Conservation (phyloP, 2,888 invertebrate genomes). For the Brenthis hecate region DNA sequence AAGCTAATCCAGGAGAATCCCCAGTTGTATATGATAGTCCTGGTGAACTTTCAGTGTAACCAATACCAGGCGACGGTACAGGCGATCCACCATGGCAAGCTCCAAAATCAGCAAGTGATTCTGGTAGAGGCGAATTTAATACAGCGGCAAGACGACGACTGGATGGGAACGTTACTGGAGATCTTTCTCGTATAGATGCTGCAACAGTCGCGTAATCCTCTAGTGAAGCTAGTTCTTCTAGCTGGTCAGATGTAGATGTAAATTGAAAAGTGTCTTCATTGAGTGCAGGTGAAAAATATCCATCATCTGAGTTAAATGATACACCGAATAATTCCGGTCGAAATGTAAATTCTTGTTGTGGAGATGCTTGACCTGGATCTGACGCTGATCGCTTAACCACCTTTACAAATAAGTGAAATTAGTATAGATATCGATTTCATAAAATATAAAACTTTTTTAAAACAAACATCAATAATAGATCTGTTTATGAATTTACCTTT, state of each 20-base stretch:
- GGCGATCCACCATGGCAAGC: constrained; percentile 86
- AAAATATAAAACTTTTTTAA: constrained; percentile 2
- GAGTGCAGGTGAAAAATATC: constrained; percentile 84
- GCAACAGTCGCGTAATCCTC: constrained; percentile 84
- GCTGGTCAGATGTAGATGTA: constrained; percentile 83
- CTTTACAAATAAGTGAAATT: constrained; percentile 44
- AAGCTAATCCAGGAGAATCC: constrained; percentile 71
- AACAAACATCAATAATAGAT: background rate
- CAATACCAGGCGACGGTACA: constrained; percentile 79
- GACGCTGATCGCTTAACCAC: constrained; percentile 89
- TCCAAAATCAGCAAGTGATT: constrained; percentile 91
- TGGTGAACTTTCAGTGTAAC: constrained; percentile 77
- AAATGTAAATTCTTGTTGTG: constrained; percentile 82
- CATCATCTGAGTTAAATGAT: constrained; percentile 84
- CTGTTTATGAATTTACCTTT: constrained; percentile 64
- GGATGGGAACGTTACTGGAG: constrained; percentile 84
- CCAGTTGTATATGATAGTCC: constrained; percentile 90
- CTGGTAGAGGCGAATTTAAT: constrained; percentile 89
- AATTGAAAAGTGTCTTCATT: constrained; percentile 90
- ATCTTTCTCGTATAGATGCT: constrained; percentile 81
- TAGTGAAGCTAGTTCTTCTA: constrained; percentile 84
- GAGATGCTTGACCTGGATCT: constrained; percentile 85
- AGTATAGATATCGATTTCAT: background rate
- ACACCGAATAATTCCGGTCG: constrained; percentile 84
- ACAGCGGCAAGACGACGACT: constrained; percentile 89